Conservation (phyloP, 1,140 invertebrate species). For the Ylistrum balloti region DNA sequence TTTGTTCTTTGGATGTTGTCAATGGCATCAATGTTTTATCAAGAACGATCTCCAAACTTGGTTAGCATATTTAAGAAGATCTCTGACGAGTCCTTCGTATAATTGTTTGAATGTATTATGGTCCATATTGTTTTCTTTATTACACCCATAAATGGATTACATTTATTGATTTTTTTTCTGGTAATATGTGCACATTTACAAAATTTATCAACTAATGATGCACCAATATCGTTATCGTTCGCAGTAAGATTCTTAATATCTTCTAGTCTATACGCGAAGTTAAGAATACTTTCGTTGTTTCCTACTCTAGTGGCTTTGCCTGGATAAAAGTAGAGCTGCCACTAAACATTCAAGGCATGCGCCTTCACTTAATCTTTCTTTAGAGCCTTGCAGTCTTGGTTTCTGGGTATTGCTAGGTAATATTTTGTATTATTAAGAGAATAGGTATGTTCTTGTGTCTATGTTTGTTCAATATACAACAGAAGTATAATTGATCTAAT, state of each 20-base stretch:
- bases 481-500: not conserved
- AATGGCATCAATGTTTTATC: not conserved
- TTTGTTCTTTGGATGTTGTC: conserved; percentile 44
- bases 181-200: not conserved
- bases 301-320: not conserved
- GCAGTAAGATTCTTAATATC: not conserved
- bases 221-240: not conserved
- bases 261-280: not conserved
- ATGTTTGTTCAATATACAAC: not conserved
- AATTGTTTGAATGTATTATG: not conserved
- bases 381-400: not conserved
- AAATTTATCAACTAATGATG: not conserved
- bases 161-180: conserved; percentile 2
- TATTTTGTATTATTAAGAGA: not conserved
- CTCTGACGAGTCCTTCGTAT: conserved; percentile 21
- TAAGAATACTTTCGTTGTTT: not conserved
- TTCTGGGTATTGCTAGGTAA: not conserved
- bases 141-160: not conserved
- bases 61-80: conserved; percentile 9
- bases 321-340: not conserved
- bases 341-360: not conserved
- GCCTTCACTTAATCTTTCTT: not conserved
- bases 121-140: not conserved
- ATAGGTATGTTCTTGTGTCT: not conserved
- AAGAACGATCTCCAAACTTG: conserved; percentile 43